Percentiles rank a stretch among this genome's conserved stretches.
phyloP scores from a whole-genome alignment of 1,140 invertebrate species.

The Polypedilum vanderplanki region DNA sequence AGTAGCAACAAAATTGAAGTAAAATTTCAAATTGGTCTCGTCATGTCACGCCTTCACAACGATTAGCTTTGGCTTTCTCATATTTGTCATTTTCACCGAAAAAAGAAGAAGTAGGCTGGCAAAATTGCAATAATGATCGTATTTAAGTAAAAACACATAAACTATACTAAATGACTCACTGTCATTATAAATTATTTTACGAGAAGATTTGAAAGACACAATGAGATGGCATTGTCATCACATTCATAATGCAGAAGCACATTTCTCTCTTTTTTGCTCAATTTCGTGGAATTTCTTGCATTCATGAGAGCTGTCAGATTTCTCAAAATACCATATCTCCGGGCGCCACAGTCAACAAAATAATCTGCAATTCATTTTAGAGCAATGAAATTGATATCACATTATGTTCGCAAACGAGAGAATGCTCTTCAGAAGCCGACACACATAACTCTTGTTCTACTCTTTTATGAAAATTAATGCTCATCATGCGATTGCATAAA shows the following conservation, averaged over 20 bases:
- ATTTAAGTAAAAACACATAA: not conserved
- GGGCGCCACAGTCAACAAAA: not conserved
- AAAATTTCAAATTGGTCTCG: conserved; percentile 3
- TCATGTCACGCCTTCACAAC: not conserved
- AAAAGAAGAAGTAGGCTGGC: not conserved
- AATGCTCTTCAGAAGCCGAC: not conserved
- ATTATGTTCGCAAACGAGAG: not conserved
- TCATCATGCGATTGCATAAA: not conserved
- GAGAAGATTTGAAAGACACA: not conserved
- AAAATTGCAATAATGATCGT: not conserved
- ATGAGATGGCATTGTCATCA: not conserved
- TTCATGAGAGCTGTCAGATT: conserved; percentile 1
- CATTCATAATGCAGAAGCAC: not conserved
- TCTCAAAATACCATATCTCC: conserved; percentile 5
- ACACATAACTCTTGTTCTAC: not conserved
- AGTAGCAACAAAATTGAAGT: not conserved
- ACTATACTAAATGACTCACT: not conserved
- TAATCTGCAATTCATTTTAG: not conserved
- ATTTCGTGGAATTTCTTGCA: not conserved
- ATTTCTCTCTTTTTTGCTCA: not conserved
- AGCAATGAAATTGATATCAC: conserved; percentile 11
- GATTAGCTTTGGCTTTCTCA: not conserved
- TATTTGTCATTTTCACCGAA: not conserved
- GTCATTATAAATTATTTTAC: not conserved
- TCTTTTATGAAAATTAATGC: conserved; percentile 11